Evolutionary conservation across 2,113 vertebrate species (phyloP).

Genomic region (Varanus komodoensis): DNA sequence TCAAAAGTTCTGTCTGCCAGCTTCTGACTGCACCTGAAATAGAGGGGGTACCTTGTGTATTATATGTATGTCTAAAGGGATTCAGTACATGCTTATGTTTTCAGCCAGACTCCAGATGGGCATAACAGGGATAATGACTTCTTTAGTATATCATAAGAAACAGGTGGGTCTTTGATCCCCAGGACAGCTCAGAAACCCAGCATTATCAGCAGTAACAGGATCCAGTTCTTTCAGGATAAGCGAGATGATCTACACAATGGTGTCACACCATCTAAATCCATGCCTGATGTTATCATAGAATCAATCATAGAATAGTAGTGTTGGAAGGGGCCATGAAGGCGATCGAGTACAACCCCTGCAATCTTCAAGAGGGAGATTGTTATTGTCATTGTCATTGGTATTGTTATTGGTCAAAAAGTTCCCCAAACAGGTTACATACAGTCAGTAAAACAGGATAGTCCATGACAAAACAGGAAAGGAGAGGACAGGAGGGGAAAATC

Average conservation of each 20-base stretch:
- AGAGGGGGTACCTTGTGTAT: not conserved
- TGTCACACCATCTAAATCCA: not conserved
- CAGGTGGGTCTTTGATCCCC: not conserved
- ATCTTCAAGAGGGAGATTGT: not conserved
- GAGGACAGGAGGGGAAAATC: too few relatives aligned
- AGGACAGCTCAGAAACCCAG: not conserved
- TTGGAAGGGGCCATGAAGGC: too few relatives aligned
- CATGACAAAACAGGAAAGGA: too few relatives aligned
- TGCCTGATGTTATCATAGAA: too few relatives aligned
- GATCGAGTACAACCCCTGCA: too few relatives aligned
- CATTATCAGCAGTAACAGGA: not conserved
- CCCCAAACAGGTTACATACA: too few relatives aligned
- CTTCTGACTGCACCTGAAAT: not conserved
- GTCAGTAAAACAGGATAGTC: too few relatives aligned
- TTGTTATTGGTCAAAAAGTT: too few relatives aligned
- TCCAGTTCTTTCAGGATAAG: not conserved
- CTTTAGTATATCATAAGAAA: not conserved
- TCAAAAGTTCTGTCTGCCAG: not conserved
- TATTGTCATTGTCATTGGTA: too few relatives aligned
- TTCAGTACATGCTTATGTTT: not conserved
- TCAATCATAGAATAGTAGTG: too few relatives aligned
- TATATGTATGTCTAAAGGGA: not conserved
- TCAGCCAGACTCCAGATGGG: not conserved
- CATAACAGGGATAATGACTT: not conserved
- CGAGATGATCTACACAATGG: not conserved